A percentile compares a stretch with the other conserved stretches of the same genome.
phyloP scores from a whole-genome alignment of 2,888 invertebrate species.

The Adineta ricciae region DNA sequence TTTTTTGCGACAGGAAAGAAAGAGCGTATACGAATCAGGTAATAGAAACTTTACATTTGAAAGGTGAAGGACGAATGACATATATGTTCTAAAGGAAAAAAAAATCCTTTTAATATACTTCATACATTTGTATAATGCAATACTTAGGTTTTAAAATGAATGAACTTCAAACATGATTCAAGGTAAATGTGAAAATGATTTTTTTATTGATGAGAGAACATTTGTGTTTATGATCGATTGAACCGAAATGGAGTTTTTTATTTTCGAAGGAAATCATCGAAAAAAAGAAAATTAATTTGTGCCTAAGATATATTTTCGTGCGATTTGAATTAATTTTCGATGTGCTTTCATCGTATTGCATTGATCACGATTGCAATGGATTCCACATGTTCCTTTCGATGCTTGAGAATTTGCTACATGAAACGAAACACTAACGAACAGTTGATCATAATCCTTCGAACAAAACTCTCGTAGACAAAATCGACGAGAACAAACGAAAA shows the following conservation, averaged over 20 bases:
- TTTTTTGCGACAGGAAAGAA: not conserved
- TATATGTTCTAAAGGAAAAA: not conserved
- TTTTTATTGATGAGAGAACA: too few species aligned
- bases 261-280: too few species aligned
- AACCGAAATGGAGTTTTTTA: too few species aligned
- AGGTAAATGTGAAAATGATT: too few species aligned
- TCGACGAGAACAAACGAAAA: not conserved
- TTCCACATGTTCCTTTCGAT: not conserved
- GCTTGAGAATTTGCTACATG: too few species aligned
- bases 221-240: too few species aligned
- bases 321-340: not conserved
- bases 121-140: fast-evolving
- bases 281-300: not conserved
- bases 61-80: not conserved
- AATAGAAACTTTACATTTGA: not conserved
- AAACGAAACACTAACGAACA: not conserved
- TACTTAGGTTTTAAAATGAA: not conserved
- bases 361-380: not conserved
- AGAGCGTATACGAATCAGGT: not conserved
- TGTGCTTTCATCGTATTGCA: not conserved
- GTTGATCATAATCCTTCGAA: not conserved
- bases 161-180: too few species aligned
- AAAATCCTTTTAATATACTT: not conserved
- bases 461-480: not conserved
- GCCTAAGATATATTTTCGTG: not conserved